Evolutionary conservation across 1,140 invertebrate species (phyloP).

Genomic region (Pseudomyrmex dendroicus): DNA sequence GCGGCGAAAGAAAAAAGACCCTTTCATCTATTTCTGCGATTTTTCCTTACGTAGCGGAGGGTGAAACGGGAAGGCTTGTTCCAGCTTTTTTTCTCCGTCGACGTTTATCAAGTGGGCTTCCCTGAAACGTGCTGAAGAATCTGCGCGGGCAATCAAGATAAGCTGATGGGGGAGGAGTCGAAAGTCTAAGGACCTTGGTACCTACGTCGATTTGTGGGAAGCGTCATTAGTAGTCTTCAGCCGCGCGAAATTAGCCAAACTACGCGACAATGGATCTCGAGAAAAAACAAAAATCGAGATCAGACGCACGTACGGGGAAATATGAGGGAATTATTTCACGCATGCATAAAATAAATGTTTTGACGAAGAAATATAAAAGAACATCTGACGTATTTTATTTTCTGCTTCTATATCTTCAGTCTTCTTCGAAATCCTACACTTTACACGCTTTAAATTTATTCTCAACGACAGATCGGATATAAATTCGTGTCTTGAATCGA

Average conservation of each 20-base stretch:
- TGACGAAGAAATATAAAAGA: background rate
- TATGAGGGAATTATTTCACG: background rate
- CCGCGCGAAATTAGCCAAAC: conserved; percentile 20
- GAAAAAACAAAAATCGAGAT: conserved; percentile 17
- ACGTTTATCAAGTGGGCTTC: conserved; percentile 32
- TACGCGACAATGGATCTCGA: background rate
- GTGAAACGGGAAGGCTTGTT: background rate
- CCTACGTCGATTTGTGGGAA: conserved; percentile 10
- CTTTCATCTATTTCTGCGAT: conserved; percentile 28
- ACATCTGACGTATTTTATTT: background rate
- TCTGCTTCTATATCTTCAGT: background rate
- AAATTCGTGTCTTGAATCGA: too few relatives aligned
- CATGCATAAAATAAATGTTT: too few relatives aligned
- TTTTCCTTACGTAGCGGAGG: conserved; percentile 10
- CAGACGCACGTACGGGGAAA: background rate
- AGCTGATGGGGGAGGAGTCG: conserved; percentile 4
- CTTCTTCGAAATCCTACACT: background rate
- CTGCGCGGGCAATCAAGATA: conserved; percentile 61
- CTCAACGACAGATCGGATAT: background rate
- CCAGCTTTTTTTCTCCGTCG: conserved; percentile 27
- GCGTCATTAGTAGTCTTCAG: conserved; percentile 51
- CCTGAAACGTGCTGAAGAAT: conserved; percentile 62
- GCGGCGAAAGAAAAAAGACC: background rate
- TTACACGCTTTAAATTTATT: background rate
- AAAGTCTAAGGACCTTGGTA: conserved; percentile 18